Percentiles rank a stretch among this genome's conserved stretches.
Evolutionary conservation across 2,113 vertebrate species (phyloP).

Genomic region (Podiceps cristatus): DNA sequence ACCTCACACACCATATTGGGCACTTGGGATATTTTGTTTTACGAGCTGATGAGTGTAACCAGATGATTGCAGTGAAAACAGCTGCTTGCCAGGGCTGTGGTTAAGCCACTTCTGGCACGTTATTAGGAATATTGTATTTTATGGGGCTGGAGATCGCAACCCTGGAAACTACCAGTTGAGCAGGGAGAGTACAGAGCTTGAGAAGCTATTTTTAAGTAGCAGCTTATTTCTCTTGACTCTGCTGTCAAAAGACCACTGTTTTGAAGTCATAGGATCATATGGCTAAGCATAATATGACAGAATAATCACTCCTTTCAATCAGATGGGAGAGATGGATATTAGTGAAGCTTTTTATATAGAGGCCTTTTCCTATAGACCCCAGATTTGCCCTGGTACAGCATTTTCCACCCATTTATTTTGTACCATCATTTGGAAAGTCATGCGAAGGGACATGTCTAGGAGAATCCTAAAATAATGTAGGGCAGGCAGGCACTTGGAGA

Average conservation of each 20-base stretch:
- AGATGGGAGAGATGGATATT: neutral
- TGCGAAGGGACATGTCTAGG: neutral
- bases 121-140: neutral
- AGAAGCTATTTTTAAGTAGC: neutral
- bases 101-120: neutral
- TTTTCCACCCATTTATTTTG: neutral
- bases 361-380: neutral
- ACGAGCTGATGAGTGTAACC: constrained; percentile 3
- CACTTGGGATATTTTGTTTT: neutral
- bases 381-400: neutral
- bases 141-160: neutral
- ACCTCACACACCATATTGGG: neutral
- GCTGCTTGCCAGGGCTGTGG: neutral
- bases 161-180: neutral
- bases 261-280: neutral
- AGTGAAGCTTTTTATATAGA: neutral
- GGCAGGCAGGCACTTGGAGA: neutral
- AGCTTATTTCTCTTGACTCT: neutral
- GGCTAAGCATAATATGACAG: neutral
- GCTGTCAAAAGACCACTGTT: neutral
- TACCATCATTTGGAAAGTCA: neutral
- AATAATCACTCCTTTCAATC: neutral
- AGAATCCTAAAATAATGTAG: neutral
- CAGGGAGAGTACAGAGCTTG: neutral
- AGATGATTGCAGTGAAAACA: constrained; percentile 7